A percentile compares a stretch with the other conserved stretches of the same genome.
These are phyloP conservation scores for Mustelus asterias DNA, from an alignment of 2,113 vertebrate genomes.

Conservation along the genomic window DNA sequence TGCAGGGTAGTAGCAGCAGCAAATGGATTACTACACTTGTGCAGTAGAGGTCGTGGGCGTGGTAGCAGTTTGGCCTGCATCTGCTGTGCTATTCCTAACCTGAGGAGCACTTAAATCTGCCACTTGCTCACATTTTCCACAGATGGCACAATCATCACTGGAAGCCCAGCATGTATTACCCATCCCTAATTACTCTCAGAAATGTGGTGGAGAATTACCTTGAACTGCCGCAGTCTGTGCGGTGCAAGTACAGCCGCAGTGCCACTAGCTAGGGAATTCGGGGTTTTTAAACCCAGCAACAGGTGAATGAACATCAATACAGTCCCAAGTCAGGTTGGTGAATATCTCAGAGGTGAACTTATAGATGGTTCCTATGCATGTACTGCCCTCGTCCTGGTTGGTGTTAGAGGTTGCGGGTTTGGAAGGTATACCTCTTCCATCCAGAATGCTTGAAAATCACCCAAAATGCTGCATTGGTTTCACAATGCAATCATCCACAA, in stretches of 20 bases:
- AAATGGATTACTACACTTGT: not conserved
- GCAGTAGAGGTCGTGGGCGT: not conserved
- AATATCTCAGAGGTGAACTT: not conserved
- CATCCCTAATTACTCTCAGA: not conserved
- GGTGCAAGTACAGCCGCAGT: not conserved
- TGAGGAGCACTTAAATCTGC: not conserved
- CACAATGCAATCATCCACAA: not conserved
- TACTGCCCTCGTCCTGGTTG: not conserved
- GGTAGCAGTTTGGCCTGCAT: not conserved
- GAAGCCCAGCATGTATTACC: not conserved
- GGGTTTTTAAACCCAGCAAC: not conserved
- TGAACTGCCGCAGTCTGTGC: not conserved
- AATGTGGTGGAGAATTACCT: not conserved
- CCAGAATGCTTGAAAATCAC: not conserved
- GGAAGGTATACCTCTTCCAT: not conserved
- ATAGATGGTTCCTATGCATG: not conserved
- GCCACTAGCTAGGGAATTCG: not conserved
- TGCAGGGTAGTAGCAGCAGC: not conserved
- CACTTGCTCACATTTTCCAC: not conserved
- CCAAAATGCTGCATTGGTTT: not conserved
- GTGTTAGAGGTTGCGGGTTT: not conserved
- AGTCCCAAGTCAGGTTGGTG: not conserved
- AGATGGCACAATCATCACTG: not conserved
- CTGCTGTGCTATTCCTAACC: not conserved
- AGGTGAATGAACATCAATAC: not conserved